Conservation (phyloP, 2,797 vertebrate genomes). For the Schizopygopsis pylzovi region DNA sequence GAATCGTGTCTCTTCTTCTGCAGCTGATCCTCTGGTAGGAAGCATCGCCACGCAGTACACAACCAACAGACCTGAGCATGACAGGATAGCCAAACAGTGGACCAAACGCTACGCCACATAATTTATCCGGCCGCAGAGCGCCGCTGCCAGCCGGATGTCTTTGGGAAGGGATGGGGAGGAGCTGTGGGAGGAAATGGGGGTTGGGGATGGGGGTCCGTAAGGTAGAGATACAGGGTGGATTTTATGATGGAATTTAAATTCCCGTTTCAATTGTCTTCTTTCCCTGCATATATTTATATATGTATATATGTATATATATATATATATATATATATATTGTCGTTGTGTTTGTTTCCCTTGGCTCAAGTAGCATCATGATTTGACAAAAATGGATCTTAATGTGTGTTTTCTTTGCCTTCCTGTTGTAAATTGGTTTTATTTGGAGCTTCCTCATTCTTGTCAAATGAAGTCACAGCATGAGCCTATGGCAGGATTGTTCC, state of each 20-base stretch:
- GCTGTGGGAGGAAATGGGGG: too few species aligned
- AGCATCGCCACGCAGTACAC: slow-evolving; percentile 90
- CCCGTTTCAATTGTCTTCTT: slow-evolving; percentile 71
- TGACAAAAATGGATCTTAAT: slow-evolving; percentile 81
- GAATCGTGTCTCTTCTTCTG: slow-evolving; percentile 49
- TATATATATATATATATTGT: slow-evolving; percentile 64
- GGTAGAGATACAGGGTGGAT: slow-evolving; percentile 78
- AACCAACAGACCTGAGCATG: slow-evolving; percentile 91
- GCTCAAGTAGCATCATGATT: slow-evolving; percentile 83
- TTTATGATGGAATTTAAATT: slow-evolving; percentile 92
- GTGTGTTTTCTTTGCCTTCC: slow-evolving; percentile 62
- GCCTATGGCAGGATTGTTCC: slow-evolving; percentile 59
- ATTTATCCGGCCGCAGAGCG: neutral
- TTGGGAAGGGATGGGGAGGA: slow-evolving; percentile 49
- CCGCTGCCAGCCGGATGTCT: slow-evolving; percentile 14
- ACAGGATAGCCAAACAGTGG: slow-evolving; percentile 98
- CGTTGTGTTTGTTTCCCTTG: slow-evolving; percentile 82
- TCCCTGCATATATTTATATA: slow-evolving; percentile 56
- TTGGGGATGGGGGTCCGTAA: slow-evolving; percentile 63
- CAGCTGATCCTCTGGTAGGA: slow-evolving; percentile 89
- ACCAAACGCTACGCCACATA: slow-evolving; percentile 97
- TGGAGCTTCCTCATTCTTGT: slow-evolving; percentile 65
- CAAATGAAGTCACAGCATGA: slow-evolving; percentile 71
- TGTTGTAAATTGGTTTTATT: slow-evolving; percentile 59
- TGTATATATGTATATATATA: too few species aligned